Percentiles rank a stretch among this genome's conserved stretches.
Conservation (phyloP, 1,140 invertebrate species). For the Caenorhabditis latens region DNA sequence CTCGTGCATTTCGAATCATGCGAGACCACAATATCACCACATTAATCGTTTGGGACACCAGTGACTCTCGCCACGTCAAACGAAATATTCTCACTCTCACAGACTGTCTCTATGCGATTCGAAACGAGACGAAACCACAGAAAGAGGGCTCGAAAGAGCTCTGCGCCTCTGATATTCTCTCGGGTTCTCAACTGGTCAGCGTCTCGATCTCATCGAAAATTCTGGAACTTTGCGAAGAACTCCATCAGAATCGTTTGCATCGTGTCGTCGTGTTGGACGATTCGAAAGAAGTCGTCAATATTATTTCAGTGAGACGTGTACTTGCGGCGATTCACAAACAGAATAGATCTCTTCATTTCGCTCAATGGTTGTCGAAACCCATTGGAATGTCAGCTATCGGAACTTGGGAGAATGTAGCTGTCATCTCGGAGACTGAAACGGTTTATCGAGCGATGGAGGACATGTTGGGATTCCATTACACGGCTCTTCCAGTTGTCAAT, state of each 20-base stretch:
- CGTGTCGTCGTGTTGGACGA: conserved; percentile 32
- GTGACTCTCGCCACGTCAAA: neutral
- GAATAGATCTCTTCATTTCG: conserved; percentile 10
- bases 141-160: neutral
- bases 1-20: conserved; percentile 17
- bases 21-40: conserved; percentile 31
- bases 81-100: conserved; percentile 40
- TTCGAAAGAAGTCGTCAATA: conserved; percentile 25
- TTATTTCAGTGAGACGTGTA: conserved; percentile 29
- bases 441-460: conserved; percentile 45
- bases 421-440: neutral
- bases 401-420: conserved; percentile 13
- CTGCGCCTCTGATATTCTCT: neutral
- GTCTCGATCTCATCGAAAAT: conserved; percentile 38
- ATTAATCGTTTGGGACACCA: conserved; percentile 32
- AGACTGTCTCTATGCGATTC: conserved; percentile 9
- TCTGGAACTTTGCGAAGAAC: conserved; percentile 29
- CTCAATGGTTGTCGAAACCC: conserved; percentile 34
- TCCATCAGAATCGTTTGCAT: conserved; percentile 34
- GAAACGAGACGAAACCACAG: conserved; percentile 1
- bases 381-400: conserved; percentile 40
- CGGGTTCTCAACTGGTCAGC: neutral
- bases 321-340: conserved; percentile 21
- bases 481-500: conserved; percentile 21
- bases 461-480: conserved; percentile 27